Conservation (phyloP, 2,113 vertebrate species). For the Coturnix japonica region DNA sequence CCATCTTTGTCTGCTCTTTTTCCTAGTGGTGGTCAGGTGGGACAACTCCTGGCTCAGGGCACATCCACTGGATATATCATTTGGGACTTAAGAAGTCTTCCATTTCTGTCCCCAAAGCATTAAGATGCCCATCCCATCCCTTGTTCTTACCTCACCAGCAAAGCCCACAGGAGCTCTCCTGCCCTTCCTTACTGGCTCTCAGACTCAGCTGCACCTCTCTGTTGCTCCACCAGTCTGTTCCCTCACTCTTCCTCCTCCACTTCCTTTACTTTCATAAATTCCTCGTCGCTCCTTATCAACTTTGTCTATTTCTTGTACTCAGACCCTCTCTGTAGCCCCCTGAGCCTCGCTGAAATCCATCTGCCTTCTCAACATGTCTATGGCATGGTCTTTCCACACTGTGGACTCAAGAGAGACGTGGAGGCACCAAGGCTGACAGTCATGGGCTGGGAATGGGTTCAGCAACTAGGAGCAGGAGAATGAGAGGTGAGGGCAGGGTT, state of each 20-base stretch:
- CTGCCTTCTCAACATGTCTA: background rate
- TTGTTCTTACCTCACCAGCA: background rate
- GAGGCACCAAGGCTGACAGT: background rate
- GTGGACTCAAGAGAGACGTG: background rate
- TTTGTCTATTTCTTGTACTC: background rate
- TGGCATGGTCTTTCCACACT: background rate
- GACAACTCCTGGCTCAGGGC: background rate
- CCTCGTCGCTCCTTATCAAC: background rate
- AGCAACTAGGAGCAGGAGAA: background rate
- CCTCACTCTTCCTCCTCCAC: background rate
- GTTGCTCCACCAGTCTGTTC: background rate
- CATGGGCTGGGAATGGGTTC: background rate
- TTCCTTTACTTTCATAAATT: background rate
- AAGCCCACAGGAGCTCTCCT: background rate
- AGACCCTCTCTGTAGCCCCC: background rate
- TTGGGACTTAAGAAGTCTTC: background rate
- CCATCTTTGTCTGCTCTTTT: background rate
- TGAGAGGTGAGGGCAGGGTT: background rate
- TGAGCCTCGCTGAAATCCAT: rapidly evolving
- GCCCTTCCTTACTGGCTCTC: background rate
- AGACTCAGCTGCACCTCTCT: background rate
- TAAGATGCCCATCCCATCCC: background rate
- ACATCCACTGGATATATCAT: background rate
- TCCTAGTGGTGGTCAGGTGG: background rate
- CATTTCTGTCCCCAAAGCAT: background rate